Percentiles rank a stretch among this genome's conserved stretches.
Evolutionary conservation across 2,113 vertebrate species (phyloP).

Genomic region (Mesocricetus auratus): DNA sequence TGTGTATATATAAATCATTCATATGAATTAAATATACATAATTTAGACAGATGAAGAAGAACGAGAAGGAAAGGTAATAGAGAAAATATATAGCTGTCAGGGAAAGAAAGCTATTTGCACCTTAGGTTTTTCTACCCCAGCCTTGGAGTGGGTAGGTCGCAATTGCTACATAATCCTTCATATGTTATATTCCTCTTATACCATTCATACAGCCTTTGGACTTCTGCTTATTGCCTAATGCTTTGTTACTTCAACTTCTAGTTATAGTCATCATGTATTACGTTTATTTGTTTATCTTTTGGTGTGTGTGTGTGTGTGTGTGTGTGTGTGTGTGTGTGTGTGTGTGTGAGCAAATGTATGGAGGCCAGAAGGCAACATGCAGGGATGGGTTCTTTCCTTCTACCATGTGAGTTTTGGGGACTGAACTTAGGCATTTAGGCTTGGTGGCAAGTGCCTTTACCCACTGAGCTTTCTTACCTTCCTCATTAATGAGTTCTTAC

Average conservation of each 20-base stretch:
- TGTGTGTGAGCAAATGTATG: neutral
- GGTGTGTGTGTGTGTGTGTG: neutral
- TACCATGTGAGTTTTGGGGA: neutral
- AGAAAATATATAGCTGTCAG: neutral
- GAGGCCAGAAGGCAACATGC: neutral
- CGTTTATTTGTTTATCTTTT: neutral
- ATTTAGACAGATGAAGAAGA: neutral
- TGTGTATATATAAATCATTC: neutral
- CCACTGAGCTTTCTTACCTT: neutral
- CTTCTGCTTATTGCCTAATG: neutral
- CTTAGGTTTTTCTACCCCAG: neutral
- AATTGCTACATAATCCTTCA: neutral
- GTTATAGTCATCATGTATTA: neutral
- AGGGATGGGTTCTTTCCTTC: neutral
- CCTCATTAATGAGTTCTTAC: neutral
- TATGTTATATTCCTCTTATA: neutral
- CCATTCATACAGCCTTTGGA: neutral
- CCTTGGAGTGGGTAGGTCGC: neutral
- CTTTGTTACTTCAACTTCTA: neutral
- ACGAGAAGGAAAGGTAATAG: neutral
- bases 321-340: neutral
- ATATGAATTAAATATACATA: neutral
- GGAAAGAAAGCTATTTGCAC: neutral
- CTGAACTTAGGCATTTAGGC: neutral
- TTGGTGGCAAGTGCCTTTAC: neutral